These are phyloP conservation scores for Netelia fuscicornis DNA, from an alignment of 2,888 invertebrate genomes.

Conservation along the genomic window DNA sequence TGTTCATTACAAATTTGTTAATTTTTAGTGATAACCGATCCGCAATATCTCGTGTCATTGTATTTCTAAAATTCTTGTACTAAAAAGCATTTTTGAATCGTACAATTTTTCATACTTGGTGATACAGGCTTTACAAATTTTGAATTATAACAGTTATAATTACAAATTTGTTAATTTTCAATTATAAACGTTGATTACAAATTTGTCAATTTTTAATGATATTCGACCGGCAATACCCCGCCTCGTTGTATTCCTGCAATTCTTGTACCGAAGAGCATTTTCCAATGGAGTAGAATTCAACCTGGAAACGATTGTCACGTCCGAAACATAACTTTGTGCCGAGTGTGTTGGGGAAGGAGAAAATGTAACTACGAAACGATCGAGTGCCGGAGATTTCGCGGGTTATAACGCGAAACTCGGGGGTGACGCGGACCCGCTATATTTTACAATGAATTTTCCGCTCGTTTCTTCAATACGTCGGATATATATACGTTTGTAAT, in stretches of 20 bases:
- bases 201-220: not conserved
- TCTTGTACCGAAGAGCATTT: constrained; percentile 28
- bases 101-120: not conserved
- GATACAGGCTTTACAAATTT: not conserved
- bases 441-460: constrained; percentile 57
- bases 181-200: not conserved
- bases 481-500: constrained; percentile 45
- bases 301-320: constrained; percentile 57
- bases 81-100: constrained; percentile 7
- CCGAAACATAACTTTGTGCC: constrained; percentile 58
- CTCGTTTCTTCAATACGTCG: constrained; percentile 28
- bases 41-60: not conserved
- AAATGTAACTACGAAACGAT: constrained; percentile 64
- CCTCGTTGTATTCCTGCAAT: constrained; percentile 19
- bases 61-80: constrained; percentile 38
- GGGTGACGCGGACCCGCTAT: not conserved
- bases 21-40: not conserved
- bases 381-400: constrained; percentile 42
- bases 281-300: constrained; percentile 19
- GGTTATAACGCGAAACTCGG: not conserved
- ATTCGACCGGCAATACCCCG: not conserved
- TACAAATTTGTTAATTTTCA: not conserved
- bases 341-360: not conserved
- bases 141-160: not conserved
- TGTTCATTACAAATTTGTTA: not conserved